Evolutionary conservation across 2,113 vertebrate species (phyloP).

Genomic region (Harpagus bidentatus): DNA sequence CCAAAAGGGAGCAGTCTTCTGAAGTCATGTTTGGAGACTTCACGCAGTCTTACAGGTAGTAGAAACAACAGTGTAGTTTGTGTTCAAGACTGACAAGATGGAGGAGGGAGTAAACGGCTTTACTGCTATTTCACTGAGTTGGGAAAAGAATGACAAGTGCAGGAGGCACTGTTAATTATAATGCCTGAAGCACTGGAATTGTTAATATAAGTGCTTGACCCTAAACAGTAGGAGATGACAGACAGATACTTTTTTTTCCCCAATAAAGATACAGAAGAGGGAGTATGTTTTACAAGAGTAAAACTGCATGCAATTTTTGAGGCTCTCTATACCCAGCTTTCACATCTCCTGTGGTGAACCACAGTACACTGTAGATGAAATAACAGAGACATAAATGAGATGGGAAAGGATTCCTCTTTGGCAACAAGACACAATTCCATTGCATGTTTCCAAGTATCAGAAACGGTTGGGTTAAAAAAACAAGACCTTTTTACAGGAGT

Average conservation of each 20-base stretch:
- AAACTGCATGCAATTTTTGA: neutral
- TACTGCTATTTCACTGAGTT: neutral
- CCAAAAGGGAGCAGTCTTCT: neutral
- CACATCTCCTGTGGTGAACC: neutral
- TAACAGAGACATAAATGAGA: neutral
- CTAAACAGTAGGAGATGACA: neutral
- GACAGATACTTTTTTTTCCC: neutral
- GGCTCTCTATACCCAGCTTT: neutral
- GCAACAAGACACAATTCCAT: neutral
- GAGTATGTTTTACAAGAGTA: slow-evolving; percentile 25
- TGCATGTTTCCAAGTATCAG: neutral
- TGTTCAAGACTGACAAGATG: neutral
- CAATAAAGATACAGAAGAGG: neutral
- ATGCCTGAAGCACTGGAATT: slow-evolving; percentile 9
- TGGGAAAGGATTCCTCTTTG: neutral
- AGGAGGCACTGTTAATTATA: slow-evolving; percentile 14
- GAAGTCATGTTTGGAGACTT: neutral
- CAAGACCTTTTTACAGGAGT: neutral
- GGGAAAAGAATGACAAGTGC: neutral
- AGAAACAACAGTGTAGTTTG: neutral
- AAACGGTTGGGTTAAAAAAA: neutral
- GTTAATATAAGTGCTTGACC: slow-evolving; percentile 22
- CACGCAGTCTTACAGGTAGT: neutral
- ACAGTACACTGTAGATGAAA: neutral
- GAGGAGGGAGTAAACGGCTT: neutral